These are phyloP conservation scores for Aporophyla nigra DNA, from an alignment of 2,888 invertebrate genomes.

Conservation along the genomic window DNA sequence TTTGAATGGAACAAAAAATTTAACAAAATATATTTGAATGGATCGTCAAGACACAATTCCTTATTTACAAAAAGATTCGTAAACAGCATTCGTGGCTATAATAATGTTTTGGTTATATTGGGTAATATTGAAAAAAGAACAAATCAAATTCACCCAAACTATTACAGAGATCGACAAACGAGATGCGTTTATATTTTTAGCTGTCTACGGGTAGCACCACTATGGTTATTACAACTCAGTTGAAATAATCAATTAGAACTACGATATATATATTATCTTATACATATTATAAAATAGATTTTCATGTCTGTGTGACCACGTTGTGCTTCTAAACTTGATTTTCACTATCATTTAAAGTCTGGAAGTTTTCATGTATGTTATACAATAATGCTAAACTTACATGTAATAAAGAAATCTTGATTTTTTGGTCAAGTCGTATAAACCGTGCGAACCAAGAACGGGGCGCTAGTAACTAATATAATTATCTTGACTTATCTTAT, in stretches of 20 bases:
- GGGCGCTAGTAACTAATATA: slow-evolving; percentile 5
- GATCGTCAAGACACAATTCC: neutral
- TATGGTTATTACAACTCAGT: slow-evolving; percentile 7
- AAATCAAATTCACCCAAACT: neutral
- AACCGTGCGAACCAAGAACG: neutral
- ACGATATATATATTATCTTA: neutral
- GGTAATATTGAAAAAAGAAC: neutral
- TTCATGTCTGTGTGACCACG: neutral
- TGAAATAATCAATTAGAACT: slow-evolving; percentile 21
- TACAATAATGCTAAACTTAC: neutral
- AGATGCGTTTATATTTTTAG: neutral
- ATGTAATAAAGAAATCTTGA: neutral
- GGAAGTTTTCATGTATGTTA: neutral
- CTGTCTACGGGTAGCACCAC: neutral
- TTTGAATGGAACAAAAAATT: neutral
- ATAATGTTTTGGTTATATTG: neutral
- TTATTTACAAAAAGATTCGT: slow-evolving; percentile 1
- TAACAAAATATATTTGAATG: slow-evolving; percentile 2
- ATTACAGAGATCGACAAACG: neutral
- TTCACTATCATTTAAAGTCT: neutral
- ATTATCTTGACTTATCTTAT: slow-evolving; percentile 26
- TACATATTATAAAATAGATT: neutral
- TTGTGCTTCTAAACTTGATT: neutral
- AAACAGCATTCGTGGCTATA: neutral
- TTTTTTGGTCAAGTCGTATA: neutral